These are phyloP conservation scores for Ectropis grisescens DNA, from an alignment of 1,140 invertebrate species.

Conservation along the genomic window DNA sequence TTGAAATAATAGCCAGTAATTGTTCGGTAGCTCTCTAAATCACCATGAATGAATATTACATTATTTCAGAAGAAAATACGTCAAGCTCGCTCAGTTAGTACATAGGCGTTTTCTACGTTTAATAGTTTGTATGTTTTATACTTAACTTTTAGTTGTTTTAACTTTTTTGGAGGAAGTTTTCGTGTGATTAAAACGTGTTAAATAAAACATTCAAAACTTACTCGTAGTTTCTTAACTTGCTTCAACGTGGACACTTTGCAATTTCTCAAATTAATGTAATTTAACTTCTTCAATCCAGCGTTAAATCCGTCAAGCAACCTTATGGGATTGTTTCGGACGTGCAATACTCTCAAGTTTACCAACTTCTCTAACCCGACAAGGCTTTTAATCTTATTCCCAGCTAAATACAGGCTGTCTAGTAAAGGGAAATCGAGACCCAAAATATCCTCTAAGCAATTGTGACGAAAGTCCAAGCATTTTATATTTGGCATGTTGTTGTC, in stretches of 20 bases:
- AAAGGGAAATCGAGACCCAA: conserved; percentile 48
- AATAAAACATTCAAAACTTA: conserved; percentile 14
- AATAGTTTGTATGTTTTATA: too few species aligned
- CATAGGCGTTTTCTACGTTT: too few species aligned
- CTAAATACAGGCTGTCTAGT: conserved; percentile 65
- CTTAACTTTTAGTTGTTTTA: too few species aligned
- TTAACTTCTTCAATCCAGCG: conserved; percentile 40
- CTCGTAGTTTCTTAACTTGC: conserved; percentile 67
- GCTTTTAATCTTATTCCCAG: conserved; percentile 55
- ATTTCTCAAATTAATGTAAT: conserved; percentile 68
- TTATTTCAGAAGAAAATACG: too few species aligned
- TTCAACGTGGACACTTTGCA: conserved; percentile 62
- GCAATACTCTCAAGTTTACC: conserved; percentile 62
- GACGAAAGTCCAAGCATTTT: conserved; percentile 60
- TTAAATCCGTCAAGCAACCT: conserved; percentile 62
- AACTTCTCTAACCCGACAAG: conserved; percentile 51
- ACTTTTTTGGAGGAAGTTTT: too few species aligned
- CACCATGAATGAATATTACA: too few species aligned
- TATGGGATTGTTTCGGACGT: conserved; percentile 68
- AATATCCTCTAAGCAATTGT: conserved; percentile 62
- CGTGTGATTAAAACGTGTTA: too few species aligned
- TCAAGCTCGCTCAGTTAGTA: too few species aligned
- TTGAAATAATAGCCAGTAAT: too few species aligned
- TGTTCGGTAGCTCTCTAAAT: too few species aligned
- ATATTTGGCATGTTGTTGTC: conserved; percentile 44